A percentile compares a stretch with the other conserved stretches of the same genome.
phyloP scores from a whole-genome alignment of 92 coral and sea anemone species.

The Zoanthus sansibaricus region DNA sequence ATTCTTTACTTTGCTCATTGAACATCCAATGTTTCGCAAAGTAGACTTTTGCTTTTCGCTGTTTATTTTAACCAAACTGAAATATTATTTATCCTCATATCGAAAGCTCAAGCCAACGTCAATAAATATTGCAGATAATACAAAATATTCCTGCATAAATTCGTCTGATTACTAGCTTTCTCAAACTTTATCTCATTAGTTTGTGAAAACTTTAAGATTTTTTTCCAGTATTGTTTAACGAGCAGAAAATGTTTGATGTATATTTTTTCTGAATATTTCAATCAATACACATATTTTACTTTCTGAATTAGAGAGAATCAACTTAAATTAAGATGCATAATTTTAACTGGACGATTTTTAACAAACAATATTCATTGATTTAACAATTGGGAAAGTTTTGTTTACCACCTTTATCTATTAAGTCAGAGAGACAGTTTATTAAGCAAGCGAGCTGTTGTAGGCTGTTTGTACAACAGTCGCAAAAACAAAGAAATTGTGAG shows the following conservation, averaged over 20 bases:
- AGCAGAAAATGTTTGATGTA: conserved; percentile 10
- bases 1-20: too few species aligned
- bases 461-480: conserved; percentile 20
- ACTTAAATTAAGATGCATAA: conserved; percentile 20
- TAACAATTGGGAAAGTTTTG: conserved; percentile 21
- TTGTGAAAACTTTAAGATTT: conserved; percentile 19
- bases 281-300: conserved; percentile 11
- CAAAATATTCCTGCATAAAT: neutral
- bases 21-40: neutral
- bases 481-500: conserved; percentile 42
- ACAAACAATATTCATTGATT: conserved; percentile 36
- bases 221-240: neutral
- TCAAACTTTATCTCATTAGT: neutral
- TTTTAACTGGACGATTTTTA: conserved; percentile 23
- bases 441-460: neutral
- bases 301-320: conserved; percentile 1
- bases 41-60: neutral
- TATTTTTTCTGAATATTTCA: neutral
- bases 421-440: conserved; percentile 26
- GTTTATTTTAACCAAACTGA: neutral
- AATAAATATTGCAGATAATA: neutral
- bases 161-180: neutral
- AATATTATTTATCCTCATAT: neutral
- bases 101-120: neutral
- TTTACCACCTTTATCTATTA: neutral